Conservation (phyloP, 2,797 vertebrate species). For the Glyptemys insculpta region DNA sequence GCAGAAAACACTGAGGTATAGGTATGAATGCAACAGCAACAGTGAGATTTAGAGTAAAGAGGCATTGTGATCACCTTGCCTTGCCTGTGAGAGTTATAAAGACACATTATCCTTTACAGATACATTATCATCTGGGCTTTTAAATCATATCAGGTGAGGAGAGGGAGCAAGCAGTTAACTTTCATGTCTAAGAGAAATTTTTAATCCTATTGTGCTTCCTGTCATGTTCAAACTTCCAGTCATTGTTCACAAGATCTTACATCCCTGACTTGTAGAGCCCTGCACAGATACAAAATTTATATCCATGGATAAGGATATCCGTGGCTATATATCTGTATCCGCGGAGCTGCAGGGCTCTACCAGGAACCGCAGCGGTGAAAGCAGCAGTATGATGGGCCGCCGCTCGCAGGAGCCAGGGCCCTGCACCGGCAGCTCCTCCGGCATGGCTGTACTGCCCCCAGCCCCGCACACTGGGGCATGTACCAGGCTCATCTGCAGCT, state of each 20-base stretch:
- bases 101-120: not conserved
- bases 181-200: not conserved
- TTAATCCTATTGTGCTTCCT: slow-evolving; percentile 5
- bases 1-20: not conserved
- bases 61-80: not conserved
- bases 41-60: not conserved
- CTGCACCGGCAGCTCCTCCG: no score
- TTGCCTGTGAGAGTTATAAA: not conserved
- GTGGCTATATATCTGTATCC: no score
- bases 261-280: not conserved
- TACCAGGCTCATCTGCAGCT: no score
- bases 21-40: not conserved
- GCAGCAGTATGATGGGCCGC: no score
- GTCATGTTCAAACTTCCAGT: not conserved
- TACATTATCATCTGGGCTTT: not conserved
- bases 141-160: not conserved
- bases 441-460: no score
- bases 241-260: not conserved
- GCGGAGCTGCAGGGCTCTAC: no score
- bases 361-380: no score
- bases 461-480: no score
- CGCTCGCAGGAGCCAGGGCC: no score
- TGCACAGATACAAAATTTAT: no score
- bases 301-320: no score
- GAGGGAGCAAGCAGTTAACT: not conserved